Base-by-base conservation (phyloP, 2,888 invertebrate species). In the Andrena hattorfiana region DNA sequence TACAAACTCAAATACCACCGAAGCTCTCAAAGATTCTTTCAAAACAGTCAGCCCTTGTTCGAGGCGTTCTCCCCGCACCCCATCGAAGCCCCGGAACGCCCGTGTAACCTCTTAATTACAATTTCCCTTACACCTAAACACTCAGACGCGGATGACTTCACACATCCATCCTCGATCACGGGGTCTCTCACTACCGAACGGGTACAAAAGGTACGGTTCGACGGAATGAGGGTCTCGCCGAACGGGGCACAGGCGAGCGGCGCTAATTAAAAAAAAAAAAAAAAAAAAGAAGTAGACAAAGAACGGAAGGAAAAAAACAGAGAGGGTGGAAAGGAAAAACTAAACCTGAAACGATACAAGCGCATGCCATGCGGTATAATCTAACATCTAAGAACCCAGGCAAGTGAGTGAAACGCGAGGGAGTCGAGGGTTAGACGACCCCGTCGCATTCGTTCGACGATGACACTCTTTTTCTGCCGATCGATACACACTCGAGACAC, bases 331-430 rank as follows among this genome's bases (percentile, higher is more conserved):
- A 30, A 74, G 59, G 63, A 76, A 56, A 64, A 83, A 51, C 63
- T 35, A 71, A 84, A 73, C 32, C n/a, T 59, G 73, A 82, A 81
- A 82, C 72, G 62, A 76, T 81, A 83, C 81, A 91, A 91, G 92
- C 92, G 85, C 93, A 93, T 92, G 93, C 92, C 92, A 92, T 92
- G 92, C 92, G 90, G 89, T 85, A 86, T 73, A 82, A 80, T 81
- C 75, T 78, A 84, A 81, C 85, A 83, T 82, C 77, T 86, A 88
- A 83, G 74, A 88, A 87, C 86, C 88, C 86, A 87, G 87, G 85
- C 83, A 87, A 78, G 83, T 75, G 83, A 81, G 80, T 77, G 71
- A 78, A 69, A 85, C 68, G 66, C 67, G 59, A 73, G 78, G 71
- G 74, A 82, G 42, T 77, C 68, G 63, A 68, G 75, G 42, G 82